Evolutionary conservation across 2,888 invertebrate species (phyloP).

Genomic region (Athrips mouffetella): DNA sequence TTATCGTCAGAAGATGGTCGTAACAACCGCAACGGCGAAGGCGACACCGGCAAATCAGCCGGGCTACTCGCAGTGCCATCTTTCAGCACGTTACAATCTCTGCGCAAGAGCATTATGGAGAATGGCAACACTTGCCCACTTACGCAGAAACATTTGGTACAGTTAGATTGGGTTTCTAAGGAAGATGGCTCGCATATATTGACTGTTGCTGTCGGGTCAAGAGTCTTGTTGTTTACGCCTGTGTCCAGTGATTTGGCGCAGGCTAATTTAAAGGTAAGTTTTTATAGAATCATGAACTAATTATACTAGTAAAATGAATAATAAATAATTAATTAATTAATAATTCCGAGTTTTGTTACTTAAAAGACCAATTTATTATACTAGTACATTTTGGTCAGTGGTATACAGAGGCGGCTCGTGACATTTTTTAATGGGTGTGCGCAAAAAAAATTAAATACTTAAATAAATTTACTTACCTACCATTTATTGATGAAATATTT

Average conservation of each 20-base stretch:
- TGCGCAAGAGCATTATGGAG: conserved; percentile 92
- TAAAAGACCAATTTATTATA: too few species aligned
- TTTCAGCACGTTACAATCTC: conserved; percentile 91
- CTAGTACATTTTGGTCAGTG: too few species aligned
- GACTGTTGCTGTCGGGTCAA: conserved; percentile 96
- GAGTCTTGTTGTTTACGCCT: conserved; percentile 94
- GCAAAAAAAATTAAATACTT: too few species aligned
- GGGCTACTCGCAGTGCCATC: conserved; percentile 92
- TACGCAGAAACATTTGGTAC: conserved; percentile 95
- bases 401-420: too few species aligned
- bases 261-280: conserved; percentile 87
- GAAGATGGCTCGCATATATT: conserved; percentile 99
- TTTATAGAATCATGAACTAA: too few species aligned
- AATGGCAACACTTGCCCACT: conserved; percentile 94
- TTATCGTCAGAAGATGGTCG: conserved; percentile 87
- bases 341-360: too few species aligned
- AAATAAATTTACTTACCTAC: too few species aligned
- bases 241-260: conserved; percentile 97
- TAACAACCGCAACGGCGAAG: conserved; percentile 76
- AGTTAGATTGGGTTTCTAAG: conserved; percentile 99
- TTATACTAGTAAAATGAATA: too few species aligned
- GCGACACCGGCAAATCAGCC: conserved; percentile 73
- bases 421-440: too few species aligned
- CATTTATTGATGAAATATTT: too few species aligned
- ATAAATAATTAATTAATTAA: too few species aligned